Conservation (phyloP, 2,113 vertebrate genomes). For the Promerops cafer region DNA sequence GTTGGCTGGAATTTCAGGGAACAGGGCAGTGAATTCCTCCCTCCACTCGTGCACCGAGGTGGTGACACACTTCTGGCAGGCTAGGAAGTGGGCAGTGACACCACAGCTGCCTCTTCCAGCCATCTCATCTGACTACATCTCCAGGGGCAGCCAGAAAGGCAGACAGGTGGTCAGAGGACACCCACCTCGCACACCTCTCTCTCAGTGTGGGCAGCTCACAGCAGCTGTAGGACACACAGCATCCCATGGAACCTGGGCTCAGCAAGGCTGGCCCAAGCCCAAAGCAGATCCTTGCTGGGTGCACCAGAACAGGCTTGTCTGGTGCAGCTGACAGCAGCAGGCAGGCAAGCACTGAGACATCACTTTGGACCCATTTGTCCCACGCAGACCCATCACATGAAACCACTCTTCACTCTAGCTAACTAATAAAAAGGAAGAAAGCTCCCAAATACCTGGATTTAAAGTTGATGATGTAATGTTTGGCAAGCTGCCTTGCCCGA, state of each 20-base stretch:
- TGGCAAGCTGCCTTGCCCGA: neutral
- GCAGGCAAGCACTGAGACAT: neutral
- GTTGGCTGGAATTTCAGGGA: neutral
- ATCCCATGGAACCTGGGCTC: neutral
- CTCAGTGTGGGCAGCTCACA: too few relatives aligned
- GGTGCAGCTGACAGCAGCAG: neutral
- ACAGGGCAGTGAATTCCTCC: neutral
- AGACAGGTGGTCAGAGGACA: neutral
- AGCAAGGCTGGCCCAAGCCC: neutral
- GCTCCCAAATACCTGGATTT: neutral
- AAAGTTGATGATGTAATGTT: neutral
- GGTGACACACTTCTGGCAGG: neutral
- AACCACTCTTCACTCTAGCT: neutral
- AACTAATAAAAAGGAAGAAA: neutral
- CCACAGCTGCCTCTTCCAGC: neutral
- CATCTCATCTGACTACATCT: neutral
- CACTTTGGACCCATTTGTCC: neutral
- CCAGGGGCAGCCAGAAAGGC: neutral
- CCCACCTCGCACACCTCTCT: rapidly evolving
- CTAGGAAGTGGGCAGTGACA: neutral
- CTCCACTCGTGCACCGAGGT: neutral
- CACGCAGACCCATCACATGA: neutral
- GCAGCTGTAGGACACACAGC: neutral
- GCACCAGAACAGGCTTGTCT: neutral
- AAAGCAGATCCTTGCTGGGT: neutral